phyloP scores from a whole-genome alignment of 2,888 invertebrate genomes.

The Plagodis pulveraria region DNA sequence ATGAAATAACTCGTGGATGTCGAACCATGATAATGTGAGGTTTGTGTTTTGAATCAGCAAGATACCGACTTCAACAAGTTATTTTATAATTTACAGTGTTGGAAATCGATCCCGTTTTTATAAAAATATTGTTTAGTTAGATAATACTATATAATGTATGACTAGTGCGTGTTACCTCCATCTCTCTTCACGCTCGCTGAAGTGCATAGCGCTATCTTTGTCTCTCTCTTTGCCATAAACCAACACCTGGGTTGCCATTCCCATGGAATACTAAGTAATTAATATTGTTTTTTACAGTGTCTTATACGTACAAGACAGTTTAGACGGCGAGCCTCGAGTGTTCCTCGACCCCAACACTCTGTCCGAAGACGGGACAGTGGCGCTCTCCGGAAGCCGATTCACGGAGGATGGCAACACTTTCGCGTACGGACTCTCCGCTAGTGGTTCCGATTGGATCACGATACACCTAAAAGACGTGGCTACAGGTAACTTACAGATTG shows the following conservation, averaged over 20 bases:
- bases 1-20: too few relatives aligned
- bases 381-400: slow-evolving; percentile 90
- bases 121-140: too few relatives aligned
- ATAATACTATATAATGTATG: too few relatives aligned
- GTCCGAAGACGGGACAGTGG: slow-evolving; percentile 95
- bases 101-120: too few relatives aligned
- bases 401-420: slow-evolving; percentile 95
- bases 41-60: too few relatives aligned
- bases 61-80: too few relatives aligned
- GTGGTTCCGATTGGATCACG: slow-evolving; percentile 98
- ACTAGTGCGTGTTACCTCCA: too few relatives aligned
- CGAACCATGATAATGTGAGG: too few relatives aligned
- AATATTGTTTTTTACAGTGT: slow-evolving; percentile 86
- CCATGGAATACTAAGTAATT: neutral
- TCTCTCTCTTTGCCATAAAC: too few relatives aligned
- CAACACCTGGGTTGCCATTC: neutral
- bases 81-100: too few relatives aligned
- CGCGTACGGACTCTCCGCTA: slow-evolving; percentile 96
- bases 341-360: slow-evolving; percentile 98
- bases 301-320: slow-evolving; percentile 92
- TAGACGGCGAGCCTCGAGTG: slow-evolving; percentile 90
- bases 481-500: slow-evolving; percentile 76
- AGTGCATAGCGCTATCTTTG: too few relatives aligned
- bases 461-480: slow-evolving; percentile 92
- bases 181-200: too few relatives aligned